These are phyloP conservation scores for Drosophila sulfurigaster DNA, from an alignment of 1,140 invertebrate species.

Conservation along the genomic window DNA sequence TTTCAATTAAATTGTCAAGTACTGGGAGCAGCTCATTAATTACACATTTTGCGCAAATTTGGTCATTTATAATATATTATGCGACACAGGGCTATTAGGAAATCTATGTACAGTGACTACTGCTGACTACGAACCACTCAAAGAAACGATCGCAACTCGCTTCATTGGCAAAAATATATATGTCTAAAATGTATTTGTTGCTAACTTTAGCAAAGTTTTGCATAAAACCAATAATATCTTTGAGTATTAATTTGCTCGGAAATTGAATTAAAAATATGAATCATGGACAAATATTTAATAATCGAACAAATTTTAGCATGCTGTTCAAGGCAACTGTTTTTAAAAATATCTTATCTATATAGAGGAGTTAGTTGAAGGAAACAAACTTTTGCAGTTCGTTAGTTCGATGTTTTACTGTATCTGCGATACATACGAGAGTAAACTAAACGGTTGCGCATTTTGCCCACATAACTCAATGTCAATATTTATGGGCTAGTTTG, in stretches of 20 bases:
- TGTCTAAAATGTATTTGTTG: too few relatives aligned
- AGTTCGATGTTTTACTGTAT: slow-evolving; percentile 2
- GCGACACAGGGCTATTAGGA: background rate
- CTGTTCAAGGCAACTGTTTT: background rate
- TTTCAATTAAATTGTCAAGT: slow-evolving; percentile 72
- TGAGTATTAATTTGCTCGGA: too few relatives aligned
- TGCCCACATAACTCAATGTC: slow-evolving; percentile 69
- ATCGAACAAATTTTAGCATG: background rate
- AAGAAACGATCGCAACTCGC: background rate
- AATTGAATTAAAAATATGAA: background rate
- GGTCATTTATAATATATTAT: slow-evolving; percentile 51
- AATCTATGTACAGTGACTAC: background rate
- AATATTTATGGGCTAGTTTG: slow-evolving; percentile 65
- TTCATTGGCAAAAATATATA: too few relatives aligned
- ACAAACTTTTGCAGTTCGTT: background rate
- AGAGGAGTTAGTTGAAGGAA: background rate
- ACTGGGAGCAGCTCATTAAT: slow-evolving; percentile 57
- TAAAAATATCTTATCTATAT: too few relatives aligned
- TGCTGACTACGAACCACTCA: background rate
- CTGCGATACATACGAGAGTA: slow-evolving; percentile 1
- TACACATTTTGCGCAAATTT: slow-evolving; percentile 71
- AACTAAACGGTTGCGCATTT: slow-evolving; percentile 61
- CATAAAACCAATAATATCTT: too few relatives aligned
- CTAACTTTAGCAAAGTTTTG: too few relatives aligned
- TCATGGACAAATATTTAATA: background rate